phyloP scores from a whole-genome alignment of 2,797 vertebrate species.

The Melanogrammus aeglefinus region DNA sequence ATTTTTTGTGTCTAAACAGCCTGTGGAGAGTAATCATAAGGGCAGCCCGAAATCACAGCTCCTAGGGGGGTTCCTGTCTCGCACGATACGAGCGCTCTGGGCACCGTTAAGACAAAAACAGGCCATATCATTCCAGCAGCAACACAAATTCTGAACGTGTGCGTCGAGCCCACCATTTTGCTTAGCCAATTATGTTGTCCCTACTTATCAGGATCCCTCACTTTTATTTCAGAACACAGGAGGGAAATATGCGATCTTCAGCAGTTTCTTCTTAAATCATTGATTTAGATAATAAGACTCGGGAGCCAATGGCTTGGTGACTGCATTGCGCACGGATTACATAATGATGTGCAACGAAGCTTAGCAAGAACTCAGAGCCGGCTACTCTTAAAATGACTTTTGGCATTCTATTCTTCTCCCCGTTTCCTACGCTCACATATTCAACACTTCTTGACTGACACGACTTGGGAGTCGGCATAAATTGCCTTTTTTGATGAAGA shows the following conservation, averaged over 20 bases:
- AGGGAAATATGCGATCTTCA: conserved; percentile 6
- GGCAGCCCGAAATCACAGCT: conserved; percentile 36
- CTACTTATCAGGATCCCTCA: neutral
- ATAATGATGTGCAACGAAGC: neutral
- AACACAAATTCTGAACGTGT: conserved; percentile 21
- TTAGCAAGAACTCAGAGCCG: conserved; percentile 1
- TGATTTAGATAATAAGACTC: conserved; percentile 6
- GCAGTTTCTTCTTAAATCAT: conserved; percentile 8
- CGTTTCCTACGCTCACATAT: conserved; percentile 2
- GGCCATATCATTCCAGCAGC: conserved; percentile 27
- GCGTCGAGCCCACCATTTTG: conserved; percentile 9
- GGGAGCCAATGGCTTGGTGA: conserved; percentile 3
- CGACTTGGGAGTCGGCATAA: conserved; percentile 6
- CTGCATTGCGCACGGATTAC: conserved; percentile 18
- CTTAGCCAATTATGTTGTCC: neutral
- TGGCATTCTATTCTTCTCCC: neutral
- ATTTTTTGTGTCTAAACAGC: conserved; percentile 42
- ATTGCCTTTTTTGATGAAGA: neutral
- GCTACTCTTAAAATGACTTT: neutral
- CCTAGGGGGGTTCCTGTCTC: conserved; percentile 24
- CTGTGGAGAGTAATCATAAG: conserved; percentile 42
- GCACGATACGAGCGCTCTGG: conserved; percentile 23
- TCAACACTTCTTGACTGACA: conserved; percentile 5
- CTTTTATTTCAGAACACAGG: neutral
- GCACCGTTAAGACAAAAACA: conserved; percentile 34